These are phyloP conservation scores for Acanthosepion lycidas DNA, from an alignment of 2,888 invertebrate genomes.

Conservation along the genomic window DNA sequence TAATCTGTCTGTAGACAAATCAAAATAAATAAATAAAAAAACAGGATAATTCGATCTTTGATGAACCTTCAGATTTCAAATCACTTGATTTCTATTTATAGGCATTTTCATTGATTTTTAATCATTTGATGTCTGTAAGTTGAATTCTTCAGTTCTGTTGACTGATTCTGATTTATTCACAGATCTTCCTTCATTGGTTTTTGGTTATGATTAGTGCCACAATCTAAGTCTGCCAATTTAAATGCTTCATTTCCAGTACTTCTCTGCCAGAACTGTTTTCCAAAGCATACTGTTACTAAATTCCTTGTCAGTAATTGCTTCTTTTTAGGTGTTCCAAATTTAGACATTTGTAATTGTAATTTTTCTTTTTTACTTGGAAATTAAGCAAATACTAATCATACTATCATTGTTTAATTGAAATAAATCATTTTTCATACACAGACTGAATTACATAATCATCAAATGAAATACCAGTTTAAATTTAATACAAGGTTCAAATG, in stretches of 20 bases:
- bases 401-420: background rate
- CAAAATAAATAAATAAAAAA: background rate
- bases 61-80: background rate
- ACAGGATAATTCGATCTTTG: background rate
- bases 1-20: background rate
- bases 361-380: no score
- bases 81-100: background rate
- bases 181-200: background rate
- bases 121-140: background rate
- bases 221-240: background rate
- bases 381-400: background rate
- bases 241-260: background rate
- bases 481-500: background rate
- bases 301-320: background rate
- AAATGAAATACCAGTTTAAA: background rate
- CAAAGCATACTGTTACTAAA: background rate
- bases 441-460: background rate
- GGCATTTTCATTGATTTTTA: background rate
- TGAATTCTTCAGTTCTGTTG: background rate
- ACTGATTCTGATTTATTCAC: background rate
- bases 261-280: background rate
- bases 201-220: background rate
- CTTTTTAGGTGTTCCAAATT: background rate
- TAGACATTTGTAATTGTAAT: background rate
- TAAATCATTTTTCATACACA: background rate